phyloP scores from a whole-genome alignment of 2,888 invertebrate genomes.

The Protodeltote pygarga region DNA sequence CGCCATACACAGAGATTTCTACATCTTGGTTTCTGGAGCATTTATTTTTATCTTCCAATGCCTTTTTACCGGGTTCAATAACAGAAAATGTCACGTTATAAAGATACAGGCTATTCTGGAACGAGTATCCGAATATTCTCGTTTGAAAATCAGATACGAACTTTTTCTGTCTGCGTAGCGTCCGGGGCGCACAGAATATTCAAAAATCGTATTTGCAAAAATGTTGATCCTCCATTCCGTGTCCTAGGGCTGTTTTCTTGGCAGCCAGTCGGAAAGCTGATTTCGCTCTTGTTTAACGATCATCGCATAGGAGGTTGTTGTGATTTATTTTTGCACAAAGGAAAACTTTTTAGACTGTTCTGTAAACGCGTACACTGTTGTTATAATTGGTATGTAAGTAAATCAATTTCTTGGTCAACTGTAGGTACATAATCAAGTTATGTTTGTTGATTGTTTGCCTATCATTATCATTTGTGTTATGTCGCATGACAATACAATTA shows the following conservation, averaged over 20 bases:
- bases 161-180: conserved; percentile 25
- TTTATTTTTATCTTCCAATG: conserved; percentile 29
- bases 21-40: conserved; percentile 23
- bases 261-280: too few species aligned
- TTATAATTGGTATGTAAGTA: too few species aligned
- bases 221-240: conserved; percentile 5
- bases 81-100: conserved; percentile 26
- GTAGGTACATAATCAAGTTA: too few species aligned
- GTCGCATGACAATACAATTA: too few species aligned
- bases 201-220: conserved; percentile 19
- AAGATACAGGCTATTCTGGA: conserved; percentile 24
- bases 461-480: too few species aligned
- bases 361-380: too few species aligned
- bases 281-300: too few species aligned
- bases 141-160: conserved; percentile 11
- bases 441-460: too few species aligned
- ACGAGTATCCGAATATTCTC: conserved; percentile 20
- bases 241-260: background rate
- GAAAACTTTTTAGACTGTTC: too few species aligned
- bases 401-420: too few species aligned
- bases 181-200: conserved; percentile 30
- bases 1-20: conserved; percentile 7
- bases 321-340: too few species aligned
- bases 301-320: too few species aligned
- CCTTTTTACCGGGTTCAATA: conserved; percentile 39